Evolutionary conservation across 2,888 invertebrate genomes (phyloP), one percentile per base, ranked within the genome.

Genomic region (Fissipunctia ypsillon): DNA sequence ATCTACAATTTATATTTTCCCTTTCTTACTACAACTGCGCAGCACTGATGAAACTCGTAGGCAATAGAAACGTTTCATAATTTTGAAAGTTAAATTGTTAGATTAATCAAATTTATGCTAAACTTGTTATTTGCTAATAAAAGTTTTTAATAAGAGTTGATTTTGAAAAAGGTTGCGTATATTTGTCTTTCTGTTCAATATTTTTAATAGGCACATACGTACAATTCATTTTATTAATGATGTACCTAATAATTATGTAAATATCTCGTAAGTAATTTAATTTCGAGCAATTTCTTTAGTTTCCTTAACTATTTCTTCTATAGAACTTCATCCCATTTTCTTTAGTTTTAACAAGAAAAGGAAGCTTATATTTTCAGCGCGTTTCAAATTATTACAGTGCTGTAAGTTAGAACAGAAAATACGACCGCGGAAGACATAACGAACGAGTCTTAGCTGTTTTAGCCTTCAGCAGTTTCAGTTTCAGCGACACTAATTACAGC

Each of bases 401-500:
- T 74, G 7, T 66, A 61, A 80, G 66, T 38, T 66, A 31, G 43
- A 74, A 56, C 61, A 54, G 61, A 66, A 74, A 78, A 81, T 74
- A 75, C 45, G 61, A 81, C 45, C 56, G 38, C 61, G 61, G 56
- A 61, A 81, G 56, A 38, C 60, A 57, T 66, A 63, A 73, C 65
- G 54, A 80, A 66, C 50, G 22, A 61, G 65, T 66, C 66, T 73
- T 45, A 54, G 64, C 75, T 45, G 50, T 19, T 61, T 41, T 54
- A 61, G 60, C 48, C 65, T 74, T 61, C 56, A 56, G 43, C 50
- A 38, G 66, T 74, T 74, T 66, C 54, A 61, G 65, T 65, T 76
- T 76, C 77, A 76, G 45, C 28, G 43, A 45, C 48, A 54, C 56
- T 81, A 81, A 81, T 81, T 81, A 66, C 63, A 61, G 25, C 22